A percentile compares a stretch with the other conserved stretches of the same genome.
These are phyloP conservation scores for Pseudorhiza aurosa DNA, from an alignment of 30 jellyfish, hydroid and myxozoan species.

Conservation along the genomic window DNA sequence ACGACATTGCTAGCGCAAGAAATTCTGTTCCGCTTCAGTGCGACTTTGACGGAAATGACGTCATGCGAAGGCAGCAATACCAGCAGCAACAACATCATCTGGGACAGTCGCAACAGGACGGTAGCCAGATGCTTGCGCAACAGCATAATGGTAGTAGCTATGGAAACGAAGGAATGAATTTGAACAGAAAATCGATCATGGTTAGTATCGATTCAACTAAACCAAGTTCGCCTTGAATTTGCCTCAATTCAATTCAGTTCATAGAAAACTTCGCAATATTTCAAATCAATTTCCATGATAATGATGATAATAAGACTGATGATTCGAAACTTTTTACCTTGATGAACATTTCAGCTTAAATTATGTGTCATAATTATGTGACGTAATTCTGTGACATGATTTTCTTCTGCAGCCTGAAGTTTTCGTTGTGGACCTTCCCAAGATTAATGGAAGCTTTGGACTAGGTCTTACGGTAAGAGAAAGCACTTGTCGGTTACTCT, in stretches of 20 bases:
- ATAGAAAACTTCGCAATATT: no score
- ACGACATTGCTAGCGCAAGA: constrained; percentile 47
- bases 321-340: no score
- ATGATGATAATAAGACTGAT: no score
- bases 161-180: constrained; percentile 36
- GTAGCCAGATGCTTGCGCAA: constrained; percentile 24
- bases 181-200: constrained; percentile 55
- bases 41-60: constrained; percentile 47
- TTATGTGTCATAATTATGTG: no score
- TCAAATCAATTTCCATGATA: no score
- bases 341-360: no score
- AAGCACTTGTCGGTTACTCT: no score
- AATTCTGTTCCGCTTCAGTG: constrained; percentile 9
- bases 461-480: constrained; percentile 87
- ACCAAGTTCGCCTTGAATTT: no score
- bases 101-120: constrained; percentile 23
- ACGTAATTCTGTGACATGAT: no score
- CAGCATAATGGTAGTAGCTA: not conserved
- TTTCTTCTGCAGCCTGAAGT: constrained; percentile 88
- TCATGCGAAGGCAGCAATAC: not conserved
- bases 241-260: no score
- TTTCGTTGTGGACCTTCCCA: constrained; percentile 88
- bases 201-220: not conserved
- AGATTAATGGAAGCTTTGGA: constrained; percentile 86
- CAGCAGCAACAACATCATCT: constrained; percentile 31